These are phyloP conservation scores for Chaetodon auriga DNA, from an alignment of 2,113 vertebrate species.

Conservation along the genomic window DNA sequence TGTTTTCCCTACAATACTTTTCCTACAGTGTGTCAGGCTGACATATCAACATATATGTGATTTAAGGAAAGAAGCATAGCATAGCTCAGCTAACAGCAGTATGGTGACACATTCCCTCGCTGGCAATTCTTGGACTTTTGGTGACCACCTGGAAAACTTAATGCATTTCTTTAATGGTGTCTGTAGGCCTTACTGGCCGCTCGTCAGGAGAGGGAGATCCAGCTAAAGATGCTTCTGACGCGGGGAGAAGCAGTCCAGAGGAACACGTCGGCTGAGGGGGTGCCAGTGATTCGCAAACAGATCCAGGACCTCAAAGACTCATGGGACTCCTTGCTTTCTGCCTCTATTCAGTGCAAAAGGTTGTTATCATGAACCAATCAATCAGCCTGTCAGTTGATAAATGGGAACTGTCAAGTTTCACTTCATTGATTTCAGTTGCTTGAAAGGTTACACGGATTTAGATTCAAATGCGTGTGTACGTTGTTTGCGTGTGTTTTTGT, in stretches of 20 bases:
- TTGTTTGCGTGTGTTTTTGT: not conserved
- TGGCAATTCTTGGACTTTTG: no score
- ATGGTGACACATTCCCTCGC: not conserved
- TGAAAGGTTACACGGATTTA: constrained; percentile 54
- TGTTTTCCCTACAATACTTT: not conserved
- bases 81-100: not conserved
- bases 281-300: constrained; percentile 90
- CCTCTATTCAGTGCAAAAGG: constrained; percentile 97
- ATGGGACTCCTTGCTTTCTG: constrained; percentile 92
- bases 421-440: constrained; percentile 52
- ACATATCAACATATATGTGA: not conserved
- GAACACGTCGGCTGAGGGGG: constrained; percentile 92
- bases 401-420: constrained; percentile 51
- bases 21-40: not conserved
- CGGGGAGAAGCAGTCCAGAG: constrained; percentile 95
- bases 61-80: not conserved
- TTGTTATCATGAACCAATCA: constrained; percentile 63
- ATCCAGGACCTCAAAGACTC: constrained; percentile 92
- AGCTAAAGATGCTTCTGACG: constrained; percentile 93
- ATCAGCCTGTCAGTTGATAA: constrained; percentile 35
- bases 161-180: constrained; percentile 16
- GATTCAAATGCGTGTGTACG: constrained; percentile 20
- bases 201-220: constrained; percentile 96
- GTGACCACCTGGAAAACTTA: not conserved
- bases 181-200: constrained; percentile 89